Evolutionary conservation across 2,888 invertebrate genomes (phyloP).

Genomic region (Ditula angustiorana): DNA sequence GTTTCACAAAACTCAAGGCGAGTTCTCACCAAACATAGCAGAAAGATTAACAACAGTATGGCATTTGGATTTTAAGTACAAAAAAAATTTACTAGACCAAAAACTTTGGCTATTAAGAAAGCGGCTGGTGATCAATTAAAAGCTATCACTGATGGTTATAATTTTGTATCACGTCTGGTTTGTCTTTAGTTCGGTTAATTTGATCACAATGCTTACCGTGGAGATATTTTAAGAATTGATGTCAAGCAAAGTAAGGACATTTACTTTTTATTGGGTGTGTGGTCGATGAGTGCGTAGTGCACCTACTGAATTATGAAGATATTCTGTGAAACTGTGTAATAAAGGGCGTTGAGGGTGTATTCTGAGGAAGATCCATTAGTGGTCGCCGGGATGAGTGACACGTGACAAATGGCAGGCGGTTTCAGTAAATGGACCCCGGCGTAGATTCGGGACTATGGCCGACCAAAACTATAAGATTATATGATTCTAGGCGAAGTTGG

Average conservation of each 20-base stretch:
- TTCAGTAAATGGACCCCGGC: constrained; percentile 32
- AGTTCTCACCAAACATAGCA: background rate
- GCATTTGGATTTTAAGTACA: background rate
- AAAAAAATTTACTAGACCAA: too few species aligned
- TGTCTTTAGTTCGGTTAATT: too few species aligned
- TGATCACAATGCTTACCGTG: too few species aligned
- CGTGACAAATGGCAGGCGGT: constrained; percentile 42
- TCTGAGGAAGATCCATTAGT: constrained; percentile 40
- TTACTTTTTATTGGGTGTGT: background rate
- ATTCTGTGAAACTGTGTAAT: constrained; percentile 23
- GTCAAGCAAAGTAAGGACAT: too few species aligned
- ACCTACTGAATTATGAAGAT: background rate
- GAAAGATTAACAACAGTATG: background rate
- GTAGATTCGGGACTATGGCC: constrained; percentile 30
- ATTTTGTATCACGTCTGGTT: too few species aligned
- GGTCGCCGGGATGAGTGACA: constrained; percentile 38
- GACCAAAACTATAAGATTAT: constrained; percentile 25
- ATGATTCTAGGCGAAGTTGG: constrained; percentile 3
- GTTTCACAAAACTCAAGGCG: background rate
- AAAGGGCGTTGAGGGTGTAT: constrained; percentile 33
- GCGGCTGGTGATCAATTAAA: too few species aligned
- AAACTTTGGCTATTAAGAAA: too few species aligned
- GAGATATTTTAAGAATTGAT: too few species aligned
- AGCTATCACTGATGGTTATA: too few species aligned
- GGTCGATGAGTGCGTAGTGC: background rate